A percentile compares a stretch with the other conserved stretches of the same genome.
These are phyloP conservation scores for Hylyphantes graminicola DNA, from an alignment of 1,140 invertebrate genomes.

Conservation along the genomic window DNA sequence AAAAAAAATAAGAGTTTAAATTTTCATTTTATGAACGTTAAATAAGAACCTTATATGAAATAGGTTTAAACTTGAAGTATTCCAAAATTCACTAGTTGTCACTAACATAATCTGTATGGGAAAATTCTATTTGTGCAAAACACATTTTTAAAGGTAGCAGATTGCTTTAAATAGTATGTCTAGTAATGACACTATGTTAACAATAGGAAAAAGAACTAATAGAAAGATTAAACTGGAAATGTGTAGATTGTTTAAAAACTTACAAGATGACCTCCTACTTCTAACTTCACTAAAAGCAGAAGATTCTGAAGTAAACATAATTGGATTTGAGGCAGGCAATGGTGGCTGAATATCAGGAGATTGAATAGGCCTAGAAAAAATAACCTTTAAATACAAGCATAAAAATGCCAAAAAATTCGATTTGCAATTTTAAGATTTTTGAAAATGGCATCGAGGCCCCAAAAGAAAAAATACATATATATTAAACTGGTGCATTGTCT, in stretches of 20 bases:
- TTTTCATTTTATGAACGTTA: no score
- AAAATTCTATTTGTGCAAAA: neutral
- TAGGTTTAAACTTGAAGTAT: no score
- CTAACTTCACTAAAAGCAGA: slow-evolving; percentile 4
- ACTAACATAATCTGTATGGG: neutral
- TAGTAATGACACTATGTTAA: no score
- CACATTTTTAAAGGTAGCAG: neutral
- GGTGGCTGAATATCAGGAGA: slow-evolving; percentile 66
- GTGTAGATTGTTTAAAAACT: slow-evolving; percentile 6
- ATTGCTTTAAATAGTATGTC: neutral
- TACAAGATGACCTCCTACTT: slow-evolving; percentile 38
- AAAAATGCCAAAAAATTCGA: neutral
- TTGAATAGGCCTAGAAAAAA: slow-evolving; percentile 28
- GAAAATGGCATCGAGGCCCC: neutral
- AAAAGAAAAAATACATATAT: neutral
- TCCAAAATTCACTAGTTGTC: no score
- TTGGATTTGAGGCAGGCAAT: slow-evolving; percentile 67
- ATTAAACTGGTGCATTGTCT: neutral
- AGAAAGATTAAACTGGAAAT: neutral
- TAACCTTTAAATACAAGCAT: neutral
- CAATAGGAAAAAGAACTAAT: neutral
- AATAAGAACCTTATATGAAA: no score
- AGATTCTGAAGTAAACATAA: slow-evolving; percentile 66
- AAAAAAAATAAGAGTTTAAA: no score
- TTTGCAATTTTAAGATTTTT: neutral